phyloP scores from a whole-genome alignment of 2,113 vertebrate species.

The human (Homo sapiens) region DNA sequence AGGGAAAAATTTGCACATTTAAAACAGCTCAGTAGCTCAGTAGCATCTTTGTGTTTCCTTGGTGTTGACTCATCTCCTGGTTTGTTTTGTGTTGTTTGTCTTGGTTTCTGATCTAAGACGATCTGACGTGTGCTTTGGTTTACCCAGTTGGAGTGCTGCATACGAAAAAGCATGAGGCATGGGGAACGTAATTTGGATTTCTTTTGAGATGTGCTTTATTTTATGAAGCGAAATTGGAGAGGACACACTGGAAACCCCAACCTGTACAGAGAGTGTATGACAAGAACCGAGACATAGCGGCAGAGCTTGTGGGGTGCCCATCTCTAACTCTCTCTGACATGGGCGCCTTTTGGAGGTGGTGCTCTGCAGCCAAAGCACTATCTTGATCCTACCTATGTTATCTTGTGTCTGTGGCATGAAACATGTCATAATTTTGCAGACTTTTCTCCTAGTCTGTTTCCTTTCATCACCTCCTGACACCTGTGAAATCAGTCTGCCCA shows the following conservation, averaged over 20 bases:
- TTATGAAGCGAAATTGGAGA: background rate
- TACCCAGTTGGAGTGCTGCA: background rate
- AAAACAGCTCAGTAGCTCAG: background rate
- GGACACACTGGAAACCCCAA: background rate
- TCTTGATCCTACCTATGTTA: accelerated
- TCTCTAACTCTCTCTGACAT: background rate
- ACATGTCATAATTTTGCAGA: background rate
- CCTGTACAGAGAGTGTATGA: background rate
- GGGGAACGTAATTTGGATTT: background rate
- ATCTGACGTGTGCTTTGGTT: background rate
- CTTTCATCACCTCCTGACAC: background rate
- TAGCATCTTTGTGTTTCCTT: background rate
- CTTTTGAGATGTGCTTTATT: background rate
- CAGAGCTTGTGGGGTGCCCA: accelerated
- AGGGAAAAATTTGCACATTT: background rate
- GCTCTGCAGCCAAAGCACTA: background rate
- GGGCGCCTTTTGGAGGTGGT: background rate
- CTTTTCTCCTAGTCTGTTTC: background rate
- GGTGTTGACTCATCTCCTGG: background rate
- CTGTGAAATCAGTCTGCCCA: background rate
- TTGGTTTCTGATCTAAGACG: slow-evolving; percentile 16
- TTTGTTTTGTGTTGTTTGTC: background rate
- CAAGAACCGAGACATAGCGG: background rate
- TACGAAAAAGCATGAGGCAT: background rate
- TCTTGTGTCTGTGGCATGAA: background rate